Percentiles rank a stretch among this genome's conserved stretches.
Conservation (phyloP, 2,797 vertebrate species). For the Uromys caudimaculatus region DNA sequence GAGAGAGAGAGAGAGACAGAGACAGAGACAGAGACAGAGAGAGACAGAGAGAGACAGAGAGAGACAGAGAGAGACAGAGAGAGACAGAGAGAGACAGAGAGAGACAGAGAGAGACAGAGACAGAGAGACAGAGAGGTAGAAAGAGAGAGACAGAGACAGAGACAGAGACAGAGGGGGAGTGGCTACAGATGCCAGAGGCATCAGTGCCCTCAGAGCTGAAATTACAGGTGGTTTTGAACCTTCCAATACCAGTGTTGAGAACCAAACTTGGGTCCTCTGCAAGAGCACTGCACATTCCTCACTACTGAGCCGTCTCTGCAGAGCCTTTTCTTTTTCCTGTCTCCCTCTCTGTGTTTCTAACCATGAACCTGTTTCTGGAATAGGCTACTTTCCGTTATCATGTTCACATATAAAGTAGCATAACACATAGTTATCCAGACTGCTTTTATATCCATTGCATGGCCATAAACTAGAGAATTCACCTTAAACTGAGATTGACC, state of each 20-base stretch:
- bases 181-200: not conserved
- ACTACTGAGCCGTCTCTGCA: no score
- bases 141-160: no score
- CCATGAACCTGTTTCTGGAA: not conserved
- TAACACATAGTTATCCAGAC: not conserved
- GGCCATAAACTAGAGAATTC: not conserved
- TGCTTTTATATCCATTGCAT: constrained; percentile 23
- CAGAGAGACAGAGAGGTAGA: not conserved
- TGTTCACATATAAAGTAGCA: not conserved
- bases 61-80: not conserved
- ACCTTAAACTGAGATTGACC: not conserved
- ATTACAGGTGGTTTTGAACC: not conserved
- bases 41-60: no score
- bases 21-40: no score
- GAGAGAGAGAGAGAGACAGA: not conserved
- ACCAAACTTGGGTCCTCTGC: no score
- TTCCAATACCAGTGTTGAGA: not conserved
- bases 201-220: no score
- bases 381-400: not conserved
- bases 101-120: not conserved
- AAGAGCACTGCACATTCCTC: not conserved
- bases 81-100: not conserved
- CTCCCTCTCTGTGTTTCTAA: not conserved
- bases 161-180: no score
- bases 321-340: no score